Evolutionary conservation across 2,797 vertebrate species (phyloP), one percentile per base, ranked within the genome.

Genomic region (Acipenser oxyrinchus): DNA sequence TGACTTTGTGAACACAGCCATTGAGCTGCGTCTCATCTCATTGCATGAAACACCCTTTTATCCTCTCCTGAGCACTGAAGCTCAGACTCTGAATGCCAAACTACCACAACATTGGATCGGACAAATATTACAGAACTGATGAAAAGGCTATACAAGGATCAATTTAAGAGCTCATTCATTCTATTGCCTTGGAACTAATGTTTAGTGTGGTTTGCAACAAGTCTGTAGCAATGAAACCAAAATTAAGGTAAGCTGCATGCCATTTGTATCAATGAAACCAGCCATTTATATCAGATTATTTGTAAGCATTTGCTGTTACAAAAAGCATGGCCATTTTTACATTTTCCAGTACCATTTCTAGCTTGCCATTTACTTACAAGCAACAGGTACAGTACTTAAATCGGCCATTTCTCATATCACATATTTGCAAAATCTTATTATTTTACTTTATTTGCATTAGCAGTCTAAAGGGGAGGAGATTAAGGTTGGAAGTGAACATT

Each of bases 351-450:
- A 70, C 58, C 61, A 62, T 49, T 11, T 51, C 15, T 48, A n/a
- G 74, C 52, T 66, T 76, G 75, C 52, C 72, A 69, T 72, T 75
- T 76, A 73, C 78, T 80, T 66, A 64, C 70, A 75, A 64, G 82
- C 88, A 90, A 91, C 88, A 91, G 88, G 89, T 91, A 87, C 75
- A 75, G 71, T 74, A 3, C 23, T 37, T 37, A 37, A 37, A 37
- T 37, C 23, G 23, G 4, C 3, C 2, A 37, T 37, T 37, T 37
- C 23, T 37, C 23, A 37, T 37, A 37, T 37, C 23, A 37, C 23
- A 37, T 23, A 37, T 37, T 37, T 37, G 23, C 23, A 18, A 37
- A 37, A 37, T 37, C 23, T 37, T 37, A 37, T 37, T 63, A 68
- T 75, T 74, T 74, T 67, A 68, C 60, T 75, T 63, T 60, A 37